Percentiles rank a stretch among this genome's conserved stretches.
phyloP scores from a whole-genome alignment of 2,888 invertebrate species.

The Ophion obscuratus region DNA sequence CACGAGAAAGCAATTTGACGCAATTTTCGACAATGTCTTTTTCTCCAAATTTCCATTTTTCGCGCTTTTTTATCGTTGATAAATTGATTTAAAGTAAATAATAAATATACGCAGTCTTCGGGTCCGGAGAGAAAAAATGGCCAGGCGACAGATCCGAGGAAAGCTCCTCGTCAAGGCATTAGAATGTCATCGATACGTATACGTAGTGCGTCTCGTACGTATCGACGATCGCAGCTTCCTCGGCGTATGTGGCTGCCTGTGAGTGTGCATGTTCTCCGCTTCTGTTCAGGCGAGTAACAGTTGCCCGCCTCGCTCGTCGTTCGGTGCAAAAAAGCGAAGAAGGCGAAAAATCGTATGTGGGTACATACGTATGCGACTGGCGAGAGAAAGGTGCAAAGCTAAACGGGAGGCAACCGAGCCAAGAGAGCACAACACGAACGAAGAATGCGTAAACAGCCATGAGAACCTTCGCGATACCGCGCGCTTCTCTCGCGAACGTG shows the following conservation, averaged over 20 bases:
- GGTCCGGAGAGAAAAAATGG: not conserved
- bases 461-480: slow-evolving; percentile 60
- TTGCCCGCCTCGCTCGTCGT: not conserved
- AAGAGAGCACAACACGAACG: slow-evolving; percentile 48
- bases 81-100: too few relatives aligned
- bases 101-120: too few relatives aligned
- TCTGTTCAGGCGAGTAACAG: slow-evolving; percentile 19
- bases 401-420: slow-evolving; percentile 35
- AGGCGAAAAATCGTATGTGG: slow-evolving; percentile 24
- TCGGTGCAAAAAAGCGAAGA: slow-evolving; percentile 16
- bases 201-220: slow-evolving; percentile 30
- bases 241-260: not conserved
- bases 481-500: slow-evolving; percentile 28
- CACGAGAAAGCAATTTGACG: too few relatives aligned
- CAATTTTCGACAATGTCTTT: too few relatives aligned
- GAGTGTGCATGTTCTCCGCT: slow-evolving; percentile 13
- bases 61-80: too few relatives aligned
- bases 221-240: slow-evolving; percentile 26
- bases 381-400: slow-evolving; percentile 53
- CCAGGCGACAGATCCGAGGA: not conserved
- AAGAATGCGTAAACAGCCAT: slow-evolving; percentile 65
- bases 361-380: slow-evolving; percentile 6
- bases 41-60: too few relatives aligned
- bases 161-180: slow-evolving; percentile 21
- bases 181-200: slow-evolving; percentile 38